Percentiles rank a stretch among this genome's conserved stretches.
Conservation (phyloP, 2,797 vertebrate genomes). For the Sebastolobus altivelis region DNA sequence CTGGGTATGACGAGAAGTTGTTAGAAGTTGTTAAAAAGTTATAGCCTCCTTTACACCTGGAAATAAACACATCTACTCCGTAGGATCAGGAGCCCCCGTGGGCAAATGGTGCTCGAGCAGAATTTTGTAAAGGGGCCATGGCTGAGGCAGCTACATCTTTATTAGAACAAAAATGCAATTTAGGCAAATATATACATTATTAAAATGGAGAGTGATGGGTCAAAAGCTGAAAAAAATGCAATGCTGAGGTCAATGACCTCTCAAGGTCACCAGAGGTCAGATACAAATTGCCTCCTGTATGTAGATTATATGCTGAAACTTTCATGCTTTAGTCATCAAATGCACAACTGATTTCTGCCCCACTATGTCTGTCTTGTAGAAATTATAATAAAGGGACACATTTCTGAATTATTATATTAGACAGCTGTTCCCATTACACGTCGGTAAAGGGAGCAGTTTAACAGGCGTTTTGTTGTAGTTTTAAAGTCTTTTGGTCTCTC, state of each 20-base stretch:
- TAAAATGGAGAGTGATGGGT: too few relatives aligned
- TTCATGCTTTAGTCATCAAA: too few relatives aligned
- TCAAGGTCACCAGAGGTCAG: too few relatives aligned
- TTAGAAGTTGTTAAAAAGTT: background rate
- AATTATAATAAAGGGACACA: background rate
- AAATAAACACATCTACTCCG: background rate
- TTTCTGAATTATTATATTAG: background rate
- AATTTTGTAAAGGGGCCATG: background rate
- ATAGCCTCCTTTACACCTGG: background rate
- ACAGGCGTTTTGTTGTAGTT: background rate
- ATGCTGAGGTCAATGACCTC: too few relatives aligned
- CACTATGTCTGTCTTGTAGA: background rate
- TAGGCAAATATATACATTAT: too few relatives aligned
- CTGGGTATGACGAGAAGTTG: too few relatives aligned
- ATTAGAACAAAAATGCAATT: background rate
- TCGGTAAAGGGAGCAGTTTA: background rate
- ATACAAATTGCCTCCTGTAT: background rate
- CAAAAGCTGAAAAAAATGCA: too few relatives aligned
- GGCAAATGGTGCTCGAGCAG: background rate
- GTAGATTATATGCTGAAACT: background rate
- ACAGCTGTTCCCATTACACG: background rate
- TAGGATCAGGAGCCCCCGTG: background rate
- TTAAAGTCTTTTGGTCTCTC: background rate
- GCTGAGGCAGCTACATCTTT: background rate
- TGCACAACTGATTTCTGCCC: background rate